Conservation (phyloP, 2,888 invertebrate genomes). For the Hyposoter didymator region DNA sequence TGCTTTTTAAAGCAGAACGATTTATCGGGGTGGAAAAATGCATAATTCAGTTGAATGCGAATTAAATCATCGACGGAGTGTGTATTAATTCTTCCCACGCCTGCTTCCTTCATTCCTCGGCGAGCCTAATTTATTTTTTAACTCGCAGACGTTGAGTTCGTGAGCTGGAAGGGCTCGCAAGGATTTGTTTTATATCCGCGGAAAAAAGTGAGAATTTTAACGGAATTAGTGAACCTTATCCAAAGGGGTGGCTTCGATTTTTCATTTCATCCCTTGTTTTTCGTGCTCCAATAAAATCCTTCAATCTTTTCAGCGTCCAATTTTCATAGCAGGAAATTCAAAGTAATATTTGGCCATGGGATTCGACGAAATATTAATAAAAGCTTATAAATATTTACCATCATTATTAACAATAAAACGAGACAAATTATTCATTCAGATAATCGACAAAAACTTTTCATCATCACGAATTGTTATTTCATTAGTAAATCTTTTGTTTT, state of each 20-base stretch:
- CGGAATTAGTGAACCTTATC: not conserved
- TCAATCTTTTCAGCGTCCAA: not conserved
- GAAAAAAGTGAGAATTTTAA: not conserved
- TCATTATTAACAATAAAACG: not conserved
- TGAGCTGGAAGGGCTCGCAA: not conserved
- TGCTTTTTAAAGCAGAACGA: not conserved
- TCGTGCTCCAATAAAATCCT: not conserved
- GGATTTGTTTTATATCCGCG: not conserved
- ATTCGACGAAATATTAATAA: not conserved
- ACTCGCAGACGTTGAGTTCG: not conserved
- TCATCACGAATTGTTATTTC: not conserved
- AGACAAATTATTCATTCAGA: not conserved
- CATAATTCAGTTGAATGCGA: not conserved
- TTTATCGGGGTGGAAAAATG: not conserved
- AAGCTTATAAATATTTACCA: not conserved
- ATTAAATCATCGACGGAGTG: not conserved
- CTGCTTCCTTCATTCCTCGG: not conserved
- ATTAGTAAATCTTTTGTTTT: not conserved
- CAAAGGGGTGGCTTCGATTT: not conserved
- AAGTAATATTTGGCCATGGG: not conserved
- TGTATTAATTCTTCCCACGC: not conserved
- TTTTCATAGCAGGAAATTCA: not conserved
- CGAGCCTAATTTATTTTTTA: not conserved
- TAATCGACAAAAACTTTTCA: not conserved
- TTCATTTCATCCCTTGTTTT: conserved; percentile 5